Evolutionary conservation across 2,113 vertebrate species (phyloP).

Genomic region (Anthoscopus minutus): DNA sequence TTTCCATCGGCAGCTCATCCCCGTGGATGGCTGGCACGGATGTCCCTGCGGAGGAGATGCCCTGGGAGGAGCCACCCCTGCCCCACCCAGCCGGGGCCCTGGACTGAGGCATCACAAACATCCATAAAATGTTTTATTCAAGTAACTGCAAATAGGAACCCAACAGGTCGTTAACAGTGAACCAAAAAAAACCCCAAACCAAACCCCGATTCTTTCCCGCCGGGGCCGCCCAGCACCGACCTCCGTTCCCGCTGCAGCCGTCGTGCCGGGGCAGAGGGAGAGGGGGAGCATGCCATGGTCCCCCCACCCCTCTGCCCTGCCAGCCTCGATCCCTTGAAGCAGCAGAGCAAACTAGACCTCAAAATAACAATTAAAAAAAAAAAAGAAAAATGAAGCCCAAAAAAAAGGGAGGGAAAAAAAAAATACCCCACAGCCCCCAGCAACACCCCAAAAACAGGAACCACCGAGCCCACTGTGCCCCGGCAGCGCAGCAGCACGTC

Average conservation of each 20-base stretch:
- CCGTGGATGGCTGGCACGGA: background rate
- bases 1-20: background rate
- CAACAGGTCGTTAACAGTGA: constrained; percentile 55
- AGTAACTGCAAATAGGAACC: constrained; percentile 79
- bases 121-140: constrained; percentile 78
- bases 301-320: background rate
- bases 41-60: background rate
- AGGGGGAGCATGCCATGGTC: background rate
- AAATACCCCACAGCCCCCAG: background rate
- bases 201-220: background rate
- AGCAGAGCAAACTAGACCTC: background rate
- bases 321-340: constrained; percentile 25
- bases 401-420: background rate
- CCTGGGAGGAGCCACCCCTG: background rate
- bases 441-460: background rate
- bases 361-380: background rate
- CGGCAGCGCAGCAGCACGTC: constrained; percentile 55
- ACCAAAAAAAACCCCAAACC: background rate
- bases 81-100: background rate
- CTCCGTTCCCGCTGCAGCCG: constrained; percentile 22
- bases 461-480: background rate
- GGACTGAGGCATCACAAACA: background rate
- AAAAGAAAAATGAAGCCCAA: background rate
- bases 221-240: background rate
- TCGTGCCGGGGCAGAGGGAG: background rate